phyloP scores from a whole-genome alignment of 2,888 invertebrate species.

The Sisyra terminalis region DNA sequence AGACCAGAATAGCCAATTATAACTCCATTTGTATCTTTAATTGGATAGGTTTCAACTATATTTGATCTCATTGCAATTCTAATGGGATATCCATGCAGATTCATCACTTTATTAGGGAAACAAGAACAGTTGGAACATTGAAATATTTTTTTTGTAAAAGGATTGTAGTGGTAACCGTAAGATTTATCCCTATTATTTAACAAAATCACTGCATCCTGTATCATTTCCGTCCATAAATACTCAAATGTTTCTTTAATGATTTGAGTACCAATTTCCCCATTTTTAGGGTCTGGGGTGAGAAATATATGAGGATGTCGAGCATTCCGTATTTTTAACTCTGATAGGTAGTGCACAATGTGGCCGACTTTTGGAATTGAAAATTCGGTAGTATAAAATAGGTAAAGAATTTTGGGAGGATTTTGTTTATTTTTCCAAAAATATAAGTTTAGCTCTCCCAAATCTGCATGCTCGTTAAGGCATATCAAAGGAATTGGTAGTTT shows the following conservation, averaged over 20 bases:
- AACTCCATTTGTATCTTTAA: neutral
- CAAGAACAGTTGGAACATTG: neutral
- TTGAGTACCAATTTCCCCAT: neutral
- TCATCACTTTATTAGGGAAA: conserved; percentile 2
- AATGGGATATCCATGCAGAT: neutral
- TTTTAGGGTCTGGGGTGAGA: no score
- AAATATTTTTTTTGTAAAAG: neutral
- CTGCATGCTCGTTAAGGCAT: no score
- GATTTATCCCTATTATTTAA: neutral
- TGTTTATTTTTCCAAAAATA: no score
- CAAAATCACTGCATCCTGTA: neutral
- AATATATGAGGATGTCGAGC: no score
- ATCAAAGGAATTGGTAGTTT: no score
- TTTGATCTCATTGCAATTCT: neutral
- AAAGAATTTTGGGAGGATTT: no score
- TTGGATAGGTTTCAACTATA: neutral
- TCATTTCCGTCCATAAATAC: conserved; percentile 1
- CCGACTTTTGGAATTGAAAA: no score
- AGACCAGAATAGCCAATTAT: neutral
- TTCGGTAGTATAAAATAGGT: no score
- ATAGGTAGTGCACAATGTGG: no score
- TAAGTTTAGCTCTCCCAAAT: no score
- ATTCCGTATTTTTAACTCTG: no score
- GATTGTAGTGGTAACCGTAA: neutral
- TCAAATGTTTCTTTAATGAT: neutral